A percentile compares a stretch with the other conserved stretches of the same genome.
Evolutionary conservation across 2,888 invertebrate species (phyloP).

Genomic region (Lasioglossum lativentre): DNA sequence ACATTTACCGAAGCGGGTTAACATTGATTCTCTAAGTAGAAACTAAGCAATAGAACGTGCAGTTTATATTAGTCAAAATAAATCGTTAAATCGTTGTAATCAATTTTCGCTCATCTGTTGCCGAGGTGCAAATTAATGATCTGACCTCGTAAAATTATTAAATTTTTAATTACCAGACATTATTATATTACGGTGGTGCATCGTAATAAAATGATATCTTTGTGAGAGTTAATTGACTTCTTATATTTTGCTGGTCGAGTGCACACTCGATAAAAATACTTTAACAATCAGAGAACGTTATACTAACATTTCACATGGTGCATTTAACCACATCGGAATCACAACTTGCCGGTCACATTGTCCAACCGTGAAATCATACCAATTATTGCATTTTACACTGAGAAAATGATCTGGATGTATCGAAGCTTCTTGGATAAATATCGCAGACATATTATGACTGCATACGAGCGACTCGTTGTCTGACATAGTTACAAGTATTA

Average conservation of each 20-base stretch:
- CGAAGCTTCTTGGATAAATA: neutral
- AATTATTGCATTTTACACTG: neutral
- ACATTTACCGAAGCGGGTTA: too few relatives aligned
- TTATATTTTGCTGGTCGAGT: neutral
- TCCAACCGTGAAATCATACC: neutral
- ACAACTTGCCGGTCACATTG: neutral
- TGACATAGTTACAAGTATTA: neutral
- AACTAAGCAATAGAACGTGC: too few relatives aligned
- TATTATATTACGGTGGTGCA: too few relatives aligned
- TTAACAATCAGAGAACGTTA: neutral
- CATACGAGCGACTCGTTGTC: accelerated
- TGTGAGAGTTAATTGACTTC: neutral
- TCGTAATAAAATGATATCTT: neutral
- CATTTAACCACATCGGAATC: neutral
- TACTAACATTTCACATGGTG: neutral
- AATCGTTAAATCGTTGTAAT: too few relatives aligned
- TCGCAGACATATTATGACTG: neutral
- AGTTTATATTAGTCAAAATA: too few relatives aligned
- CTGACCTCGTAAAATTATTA: too few relatives aligned
- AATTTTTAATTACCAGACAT: too few relatives aligned
- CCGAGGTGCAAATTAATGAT: neutral
- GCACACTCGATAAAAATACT: neutral
- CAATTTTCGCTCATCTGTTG: neutral
- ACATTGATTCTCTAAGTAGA: too few relatives aligned
- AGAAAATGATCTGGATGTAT: neutral